These are phyloP conservation scores for Macrosiphum euphorbiae DNA, from an alignment of 2,888 invertebrate genomes.

Conservation along the genomic window DNA sequence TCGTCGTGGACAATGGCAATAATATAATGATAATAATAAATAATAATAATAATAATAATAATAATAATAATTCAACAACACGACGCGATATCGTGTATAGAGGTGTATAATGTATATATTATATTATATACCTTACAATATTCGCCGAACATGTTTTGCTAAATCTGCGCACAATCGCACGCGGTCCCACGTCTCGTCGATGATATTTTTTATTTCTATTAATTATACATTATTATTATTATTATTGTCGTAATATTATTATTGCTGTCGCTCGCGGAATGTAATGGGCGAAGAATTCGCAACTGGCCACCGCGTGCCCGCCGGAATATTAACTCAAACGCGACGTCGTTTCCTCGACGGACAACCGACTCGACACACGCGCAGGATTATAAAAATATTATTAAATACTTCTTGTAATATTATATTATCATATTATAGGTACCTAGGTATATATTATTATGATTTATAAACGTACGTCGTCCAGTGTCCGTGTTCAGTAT, in stretches of 20 bases:
- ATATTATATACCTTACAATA: neutral
- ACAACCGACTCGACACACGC: neutral
- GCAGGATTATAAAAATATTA: neutral
- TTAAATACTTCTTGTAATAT: neutral
- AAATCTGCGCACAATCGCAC: slow-evolving; percentile 29
- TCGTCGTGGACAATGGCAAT: neutral
- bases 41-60: neutral
- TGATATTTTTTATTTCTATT: slow-evolving; percentile 18
- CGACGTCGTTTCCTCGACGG: neutral
- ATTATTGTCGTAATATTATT: neutral
- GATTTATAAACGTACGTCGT: neutral
- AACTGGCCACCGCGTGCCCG: neutral
- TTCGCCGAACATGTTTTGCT: slow-evolving; percentile 21
- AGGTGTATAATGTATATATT: too few relatives aligned
- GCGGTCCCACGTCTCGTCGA: neutral
- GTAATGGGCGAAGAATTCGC: slow-evolving; percentile 51
- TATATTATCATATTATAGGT: neutral
- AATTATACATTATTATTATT: slow-evolving; percentile 15
- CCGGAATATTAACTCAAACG: slow-evolving; percentile 41
- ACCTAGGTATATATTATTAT: neutral
- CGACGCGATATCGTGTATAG: neutral
- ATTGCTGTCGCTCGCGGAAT: slow-evolving; percentile 11
- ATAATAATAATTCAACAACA: neutral
- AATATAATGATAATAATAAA: neutral
- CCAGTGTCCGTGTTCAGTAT: neutral